Evolutionary conservation across 2,888 invertebrate genomes (phyloP).

Genomic region (Epirrhoe tristata): DNA sequence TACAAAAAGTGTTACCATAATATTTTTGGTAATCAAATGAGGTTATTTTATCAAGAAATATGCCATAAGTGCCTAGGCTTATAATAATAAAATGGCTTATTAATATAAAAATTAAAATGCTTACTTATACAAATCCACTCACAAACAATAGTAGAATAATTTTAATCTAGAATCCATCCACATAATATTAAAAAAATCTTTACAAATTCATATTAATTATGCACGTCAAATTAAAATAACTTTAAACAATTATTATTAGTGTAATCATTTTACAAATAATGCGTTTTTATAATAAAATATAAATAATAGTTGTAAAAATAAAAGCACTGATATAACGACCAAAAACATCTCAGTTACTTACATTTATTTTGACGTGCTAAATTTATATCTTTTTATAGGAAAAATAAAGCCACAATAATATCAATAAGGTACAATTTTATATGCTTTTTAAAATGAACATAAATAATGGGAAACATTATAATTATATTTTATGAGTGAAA

Average conservation of each 20-base stretch:
- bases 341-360: conserved; percentile 12
- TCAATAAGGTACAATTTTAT: not conserved
- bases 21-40: conserved; percentile 26
- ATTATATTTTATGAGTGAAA: conserved; percentile 17
- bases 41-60: conserved; percentile 52
- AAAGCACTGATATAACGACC: conserved; percentile 33
- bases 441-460: conserved; percentile 3
- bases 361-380: conserved; percentile 3
- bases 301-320: conserved; percentile 13
- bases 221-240: conserved; percentile 18
- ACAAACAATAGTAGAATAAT: conserved; percentile 17
- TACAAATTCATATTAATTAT: conserved; percentile 26
- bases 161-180: conserved; percentile 22
- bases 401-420: conserved; percentile 18
- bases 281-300: not conserved
- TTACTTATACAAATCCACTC: conserved; percentile 8
- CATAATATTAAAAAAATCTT: conserved; percentile 1
- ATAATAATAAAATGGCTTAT: conserved; percentile 18
- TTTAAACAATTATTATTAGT: conserved; percentile 8
- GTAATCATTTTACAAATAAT: conserved; percentile 11
- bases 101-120: conserved; percentile 9
- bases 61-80: conserved; percentile 79
- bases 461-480: not conserved
- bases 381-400: not conserved
- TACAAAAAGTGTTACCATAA: conserved; percentile 10